A percentile compares a stretch with the other conserved stretches of the same genome.
These are phyloP conservation scores for Cloeon dipterum DNA, from an alignment of 2,888 invertebrate species.

Conservation along the genomic window DNA sequence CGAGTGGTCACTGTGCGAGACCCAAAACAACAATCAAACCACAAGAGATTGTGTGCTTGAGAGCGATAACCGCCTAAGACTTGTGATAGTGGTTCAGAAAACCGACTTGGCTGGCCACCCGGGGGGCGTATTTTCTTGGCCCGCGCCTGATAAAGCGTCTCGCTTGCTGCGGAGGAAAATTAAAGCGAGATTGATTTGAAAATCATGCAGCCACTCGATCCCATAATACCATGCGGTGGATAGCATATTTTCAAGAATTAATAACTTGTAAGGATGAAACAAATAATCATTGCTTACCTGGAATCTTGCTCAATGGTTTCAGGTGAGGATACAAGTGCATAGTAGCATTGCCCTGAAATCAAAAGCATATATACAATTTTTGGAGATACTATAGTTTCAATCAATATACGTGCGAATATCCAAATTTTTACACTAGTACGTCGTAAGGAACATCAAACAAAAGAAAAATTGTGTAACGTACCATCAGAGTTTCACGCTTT, in stretches of 20 bases:
- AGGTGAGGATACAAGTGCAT: conserved; percentile 29
- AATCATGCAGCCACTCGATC: no score
- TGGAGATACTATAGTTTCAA: no score
- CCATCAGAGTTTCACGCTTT: conserved; percentile 27
- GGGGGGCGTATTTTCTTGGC: background rate
- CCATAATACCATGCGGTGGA: no score
- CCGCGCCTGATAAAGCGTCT: background rate
- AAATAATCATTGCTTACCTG: no score
- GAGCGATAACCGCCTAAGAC: no score
- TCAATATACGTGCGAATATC: background rate
- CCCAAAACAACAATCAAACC: no score
- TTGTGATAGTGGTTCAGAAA: conserved; percentile 3
- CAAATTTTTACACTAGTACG: background rate
- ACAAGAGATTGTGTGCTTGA: no score
- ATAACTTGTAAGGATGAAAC: no score
- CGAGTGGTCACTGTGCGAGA: no score
- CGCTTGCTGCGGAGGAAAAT: background rate
- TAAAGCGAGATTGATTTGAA: background rate
- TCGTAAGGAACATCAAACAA: background rate
- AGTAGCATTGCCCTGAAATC: conserved; percentile 27
- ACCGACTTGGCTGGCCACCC: background rate
- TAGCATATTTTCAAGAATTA: no score
- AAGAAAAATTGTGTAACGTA: conserved; percentile 8
- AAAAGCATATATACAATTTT: no score
- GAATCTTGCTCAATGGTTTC: conserved; percentile 23